Percentiles rank a stretch among this genome's conserved stretches.
Conservation (phyloP, 2,797 vertebrate species). For the Xerus rutilus region DNA sequence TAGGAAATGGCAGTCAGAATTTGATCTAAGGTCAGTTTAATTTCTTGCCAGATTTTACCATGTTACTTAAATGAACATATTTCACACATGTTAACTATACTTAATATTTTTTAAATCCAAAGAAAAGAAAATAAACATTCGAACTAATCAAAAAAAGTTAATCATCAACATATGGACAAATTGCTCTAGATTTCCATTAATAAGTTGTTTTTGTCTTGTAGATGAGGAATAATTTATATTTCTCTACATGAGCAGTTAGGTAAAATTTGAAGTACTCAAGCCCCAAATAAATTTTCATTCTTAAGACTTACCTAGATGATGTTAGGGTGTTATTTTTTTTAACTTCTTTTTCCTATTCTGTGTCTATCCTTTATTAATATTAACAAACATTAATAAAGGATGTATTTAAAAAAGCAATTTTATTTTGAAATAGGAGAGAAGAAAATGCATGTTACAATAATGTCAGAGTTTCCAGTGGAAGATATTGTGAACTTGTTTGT, state of each 20-base stretch:
- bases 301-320: not conserved
- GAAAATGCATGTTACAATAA: conserved; percentile 84
- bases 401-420: conserved; percentile 76
- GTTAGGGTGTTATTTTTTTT: not conserved
- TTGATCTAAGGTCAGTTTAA: conserved; percentile 12
- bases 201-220: conserved; percentile 35
- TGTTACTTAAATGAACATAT: not conserved
- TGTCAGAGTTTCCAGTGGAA: conserved; percentile 86
- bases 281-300: conserved; percentile 53
- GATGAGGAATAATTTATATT: conserved; percentile 3
- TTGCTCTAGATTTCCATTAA: conserved; percentile 5
- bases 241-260: not conserved
- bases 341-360: conserved; percentile 47
- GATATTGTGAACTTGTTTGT: conserved; percentile 84
- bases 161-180: not conserved
- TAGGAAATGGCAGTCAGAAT: conserved; percentile 3
- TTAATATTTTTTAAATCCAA: conserved; percentile 55
- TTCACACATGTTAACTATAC: conserved; percentile 34
- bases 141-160: not conserved
- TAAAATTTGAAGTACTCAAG: conserved; percentile 32
- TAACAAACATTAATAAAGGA: conserved; percentile 72
- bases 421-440: conserved; percentile 83
- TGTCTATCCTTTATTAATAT: conserved; percentile 61
- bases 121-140: conserved; percentile 1
- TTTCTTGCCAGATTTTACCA: not conserved